Evolutionary conservation across 92 coral and sea anemone genomes (phyloP).

Genomic region (Zoanthus sociatus): DNA sequence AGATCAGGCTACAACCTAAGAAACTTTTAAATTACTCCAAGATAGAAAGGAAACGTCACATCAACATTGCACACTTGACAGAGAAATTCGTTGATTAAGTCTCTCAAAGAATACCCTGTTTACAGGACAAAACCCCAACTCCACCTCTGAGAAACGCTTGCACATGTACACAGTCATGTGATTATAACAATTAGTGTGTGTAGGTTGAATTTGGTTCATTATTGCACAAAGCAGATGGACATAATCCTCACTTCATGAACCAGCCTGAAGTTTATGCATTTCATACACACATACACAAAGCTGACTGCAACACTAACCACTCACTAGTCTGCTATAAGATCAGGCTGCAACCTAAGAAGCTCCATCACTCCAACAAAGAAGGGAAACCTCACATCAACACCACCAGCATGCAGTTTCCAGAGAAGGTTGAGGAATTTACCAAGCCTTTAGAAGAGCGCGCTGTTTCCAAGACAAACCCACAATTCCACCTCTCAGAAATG

Average conservation of each 20-base stretch:
- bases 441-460: slow-evolving; percentile 14
- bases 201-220: too few species aligned
- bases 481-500: too few species aligned
- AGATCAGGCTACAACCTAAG: slow-evolving; percentile 65
- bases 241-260: too few species aligned
- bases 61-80: slow-evolving; percentile 49
- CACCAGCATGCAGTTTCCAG: slow-evolving; percentile 53
- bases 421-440: slow-evolving; percentile 38
- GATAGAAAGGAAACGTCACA: slow-evolving; percentile 46
- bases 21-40: slow-evolving; percentile 36
- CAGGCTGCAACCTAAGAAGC: slow-evolving; percentile 65
- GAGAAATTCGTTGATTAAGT: slow-evolving; percentile 40
- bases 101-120: slow-evolving; percentile 1
- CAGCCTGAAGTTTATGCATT: too few species aligned
- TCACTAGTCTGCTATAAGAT: slow-evolving; percentile 62
- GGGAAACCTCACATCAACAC: slow-evolving; percentile 56
- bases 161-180: too few species aligned
- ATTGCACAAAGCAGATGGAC: too few species aligned
- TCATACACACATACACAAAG: too few species aligned
- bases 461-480: too few species aligned
- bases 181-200: too few species aligned
- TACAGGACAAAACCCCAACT: too few species aligned
- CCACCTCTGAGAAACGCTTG: too few species aligned
- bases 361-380: slow-evolving; percentile 28
- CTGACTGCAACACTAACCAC: slow-evolving; percentile 35